A percentile compares a stretch with the other conserved stretches of the same genome.
Conservation (phyloP, 1,140 invertebrate species). For the Akabosia matsudoensis region DNA sequence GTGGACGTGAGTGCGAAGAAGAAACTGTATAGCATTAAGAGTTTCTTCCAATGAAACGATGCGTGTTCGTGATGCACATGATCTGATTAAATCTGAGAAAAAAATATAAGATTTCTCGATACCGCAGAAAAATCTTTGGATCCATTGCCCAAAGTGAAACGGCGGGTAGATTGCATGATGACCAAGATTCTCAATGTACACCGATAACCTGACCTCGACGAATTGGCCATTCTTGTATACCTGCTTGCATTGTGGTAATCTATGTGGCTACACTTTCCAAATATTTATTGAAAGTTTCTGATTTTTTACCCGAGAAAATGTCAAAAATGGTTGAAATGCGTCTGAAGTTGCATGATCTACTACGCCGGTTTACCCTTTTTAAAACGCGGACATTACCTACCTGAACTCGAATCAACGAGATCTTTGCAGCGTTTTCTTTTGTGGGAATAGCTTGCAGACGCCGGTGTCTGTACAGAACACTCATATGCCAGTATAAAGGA, state of each 20-base stretch:
- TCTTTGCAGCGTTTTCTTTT: neutral
- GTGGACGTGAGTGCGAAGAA: too few species aligned
- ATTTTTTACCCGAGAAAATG: neutral
- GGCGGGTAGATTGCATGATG: neutral
- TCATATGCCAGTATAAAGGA: neutral
- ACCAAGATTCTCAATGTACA: too few species aligned
- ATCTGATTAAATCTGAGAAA: too few species aligned
- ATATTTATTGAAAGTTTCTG: neutral
- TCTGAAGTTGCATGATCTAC: neutral
- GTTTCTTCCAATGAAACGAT: too few species aligned
- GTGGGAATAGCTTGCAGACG: conserved; percentile 1
- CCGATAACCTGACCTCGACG: too few species aligned
- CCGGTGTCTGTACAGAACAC: neutral
- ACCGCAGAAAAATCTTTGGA: too few species aligned
- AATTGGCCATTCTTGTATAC: neutral
- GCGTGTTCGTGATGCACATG: too few species aligned
- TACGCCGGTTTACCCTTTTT: neutral
- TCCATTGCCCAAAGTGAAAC: too few species aligned
- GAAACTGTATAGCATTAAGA: too few species aligned
- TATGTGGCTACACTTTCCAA: neutral
- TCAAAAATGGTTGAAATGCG: neutral
- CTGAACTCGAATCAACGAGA: neutral
- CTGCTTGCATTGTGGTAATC: neutral
- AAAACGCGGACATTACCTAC: conserved; percentile 7
- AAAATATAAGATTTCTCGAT: too few species aligned